Conservation (phyloP, 2,113 vertebrate species). For the Bungarus multicinctus region DNA sequence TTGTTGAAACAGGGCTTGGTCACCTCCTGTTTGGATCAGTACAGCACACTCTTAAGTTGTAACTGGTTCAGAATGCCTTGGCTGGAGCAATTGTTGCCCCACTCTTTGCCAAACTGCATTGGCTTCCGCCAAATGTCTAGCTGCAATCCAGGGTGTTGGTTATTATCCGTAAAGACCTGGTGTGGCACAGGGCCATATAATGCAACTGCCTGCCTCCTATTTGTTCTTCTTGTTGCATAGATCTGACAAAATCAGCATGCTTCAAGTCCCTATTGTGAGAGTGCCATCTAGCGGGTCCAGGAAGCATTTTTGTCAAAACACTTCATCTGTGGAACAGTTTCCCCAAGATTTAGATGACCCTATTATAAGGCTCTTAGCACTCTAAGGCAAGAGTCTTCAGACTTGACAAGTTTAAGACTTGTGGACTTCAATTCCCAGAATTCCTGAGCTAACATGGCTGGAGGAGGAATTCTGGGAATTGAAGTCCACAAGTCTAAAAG, state of each 20-base stretch:
- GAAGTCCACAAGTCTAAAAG: too few relatives aligned
- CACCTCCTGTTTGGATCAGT: not conserved
- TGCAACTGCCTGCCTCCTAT: not conserved
- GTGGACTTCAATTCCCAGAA: too few relatives aligned
- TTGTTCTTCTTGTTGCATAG: not conserved
- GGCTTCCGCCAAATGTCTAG: not conserved
- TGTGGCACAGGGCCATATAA: not conserved
- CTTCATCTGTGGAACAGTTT: not conserved
- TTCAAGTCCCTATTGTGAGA: not conserved
- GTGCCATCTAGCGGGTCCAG: not conserved
- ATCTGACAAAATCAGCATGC: not conserved
- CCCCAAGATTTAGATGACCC: not conserved
- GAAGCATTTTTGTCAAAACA: not conserved
- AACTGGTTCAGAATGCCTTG: not conserved
- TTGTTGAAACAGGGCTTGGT: not conserved
- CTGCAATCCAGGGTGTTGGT: not conserved
- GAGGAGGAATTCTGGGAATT: too few relatives aligned
- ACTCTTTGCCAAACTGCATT: not conserved
- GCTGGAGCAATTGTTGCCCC: not conserved
- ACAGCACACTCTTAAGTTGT: not conserved
- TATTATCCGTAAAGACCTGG: not conserved
- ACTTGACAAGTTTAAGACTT: too few relatives aligned
- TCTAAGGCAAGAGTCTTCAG: not conserved
- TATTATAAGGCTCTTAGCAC: not conserved
- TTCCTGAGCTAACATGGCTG: too few relatives aligned